phyloP scores from a whole-genome alignment of 2,888 invertebrate genomes.

The Reticulitermes lucifugus region DNA sequence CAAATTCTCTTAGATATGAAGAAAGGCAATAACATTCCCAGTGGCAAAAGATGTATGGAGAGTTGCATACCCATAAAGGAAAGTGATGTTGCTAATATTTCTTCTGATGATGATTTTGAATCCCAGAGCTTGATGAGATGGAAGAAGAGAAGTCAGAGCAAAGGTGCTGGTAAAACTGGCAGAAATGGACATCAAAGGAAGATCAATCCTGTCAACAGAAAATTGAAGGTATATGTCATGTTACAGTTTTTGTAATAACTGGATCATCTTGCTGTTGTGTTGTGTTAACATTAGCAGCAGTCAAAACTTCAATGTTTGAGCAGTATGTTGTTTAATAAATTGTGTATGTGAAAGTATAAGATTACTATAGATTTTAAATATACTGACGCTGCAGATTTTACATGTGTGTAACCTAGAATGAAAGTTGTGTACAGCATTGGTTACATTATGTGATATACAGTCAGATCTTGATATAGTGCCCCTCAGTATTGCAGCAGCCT shows the following conservation, averaged over 20 bases:
- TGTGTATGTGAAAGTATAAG: too few species aligned
- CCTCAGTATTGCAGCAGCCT: too few species aligned
- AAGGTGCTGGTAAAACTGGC: neutral
- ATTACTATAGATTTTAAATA: too few species aligned
- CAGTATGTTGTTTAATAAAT: too few species aligned
- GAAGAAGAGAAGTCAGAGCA: neutral
- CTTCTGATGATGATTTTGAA: conserved; percentile 26
- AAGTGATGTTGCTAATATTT: neutral
- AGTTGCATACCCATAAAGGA: neutral
- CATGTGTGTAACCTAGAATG: too few species aligned
- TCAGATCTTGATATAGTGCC: too few species aligned
- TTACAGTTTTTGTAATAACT: neutral
- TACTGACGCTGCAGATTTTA: too few species aligned
- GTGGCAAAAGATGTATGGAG: neutral
- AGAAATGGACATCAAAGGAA: neutral
- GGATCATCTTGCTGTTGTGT: too few species aligned
- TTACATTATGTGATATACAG: too few species aligned
- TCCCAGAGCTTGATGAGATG: neutral
- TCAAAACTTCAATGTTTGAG: too few species aligned
- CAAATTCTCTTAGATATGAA: neutral
- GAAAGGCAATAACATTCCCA: neutral
- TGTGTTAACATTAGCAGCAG: too few species aligned
- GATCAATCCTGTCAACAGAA: neutral
- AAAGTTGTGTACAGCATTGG: too few species aligned
- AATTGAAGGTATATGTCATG: neutral